phyloP scores from a whole-genome alignment of 1,140 invertebrate species.

The Drosophila pectinifera region DNA sequence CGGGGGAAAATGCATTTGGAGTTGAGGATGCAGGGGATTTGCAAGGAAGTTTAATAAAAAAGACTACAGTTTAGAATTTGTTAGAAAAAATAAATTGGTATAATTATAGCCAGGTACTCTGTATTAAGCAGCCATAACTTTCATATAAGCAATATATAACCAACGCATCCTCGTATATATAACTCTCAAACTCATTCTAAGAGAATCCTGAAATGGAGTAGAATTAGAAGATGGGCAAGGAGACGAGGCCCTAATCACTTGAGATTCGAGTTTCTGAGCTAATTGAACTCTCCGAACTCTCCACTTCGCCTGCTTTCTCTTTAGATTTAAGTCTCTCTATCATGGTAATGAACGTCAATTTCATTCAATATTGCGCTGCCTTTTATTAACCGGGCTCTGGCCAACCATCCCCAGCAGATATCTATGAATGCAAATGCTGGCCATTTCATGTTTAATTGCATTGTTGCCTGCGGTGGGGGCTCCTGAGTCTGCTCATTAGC shows the following conservation, averaged over 20 bases:
- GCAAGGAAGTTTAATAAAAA: too few relatives aligned
- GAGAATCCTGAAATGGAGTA: too few relatives aligned
- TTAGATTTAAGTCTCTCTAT: slow-evolving; percentile 11
- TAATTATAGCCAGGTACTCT: too few relatives aligned
- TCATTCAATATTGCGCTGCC: slow-evolving; percentile 40
- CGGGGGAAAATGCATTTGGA: background rate
- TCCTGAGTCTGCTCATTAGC: slow-evolving; percentile 42
- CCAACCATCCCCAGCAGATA: slow-evolving; percentile 2
- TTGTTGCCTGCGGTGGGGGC: slow-evolving; percentile 31
- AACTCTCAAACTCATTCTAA: too few relatives aligned
- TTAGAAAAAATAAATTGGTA: too few relatives aligned
- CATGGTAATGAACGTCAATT: slow-evolving; percentile 24
- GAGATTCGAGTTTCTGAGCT: background rate
- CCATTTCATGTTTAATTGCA: slow-evolving; percentile 69
- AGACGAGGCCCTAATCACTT: background rate
- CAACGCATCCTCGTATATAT: too few relatives aligned
- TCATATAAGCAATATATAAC: too few relatives aligned
- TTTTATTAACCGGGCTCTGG: slow-evolving; percentile 25
- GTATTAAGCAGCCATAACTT: too few relatives aligned
- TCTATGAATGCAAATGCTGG: slow-evolving; percentile 56
- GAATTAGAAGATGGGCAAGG: too few relatives aligned
- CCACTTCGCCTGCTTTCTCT: slow-evolving; percentile 5
- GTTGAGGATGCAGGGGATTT: background rate
- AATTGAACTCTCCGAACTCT: slow-evolving; percentile 1
- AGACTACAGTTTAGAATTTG: too few relatives aligned